Percentiles rank a stretch among this genome's conserved stretches.
Conservation (phyloP, 2,888 invertebrate genomes). For the Kuschelorhynchus macadamiae region DNA sequence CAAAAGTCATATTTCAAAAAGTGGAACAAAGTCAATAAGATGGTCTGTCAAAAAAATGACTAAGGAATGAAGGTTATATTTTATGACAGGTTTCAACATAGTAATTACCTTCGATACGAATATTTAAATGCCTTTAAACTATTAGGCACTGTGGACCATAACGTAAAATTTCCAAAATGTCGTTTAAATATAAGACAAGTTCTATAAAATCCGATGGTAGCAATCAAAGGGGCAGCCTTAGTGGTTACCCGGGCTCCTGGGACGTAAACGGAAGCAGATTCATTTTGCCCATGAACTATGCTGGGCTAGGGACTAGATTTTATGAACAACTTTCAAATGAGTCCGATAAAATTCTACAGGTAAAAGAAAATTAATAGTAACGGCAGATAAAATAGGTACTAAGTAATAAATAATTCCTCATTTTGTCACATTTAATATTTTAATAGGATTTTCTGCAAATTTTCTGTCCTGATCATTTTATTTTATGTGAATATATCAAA, state of each 20-base stretch:
- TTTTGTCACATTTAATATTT: too few relatives aligned
- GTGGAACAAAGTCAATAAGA: too few relatives aligned
- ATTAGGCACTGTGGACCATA: not conserved
- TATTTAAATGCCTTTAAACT: too few relatives aligned
- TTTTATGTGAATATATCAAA: too few relatives aligned
- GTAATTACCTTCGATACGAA: too few relatives aligned
- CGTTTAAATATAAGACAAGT: conserved; percentile 3
- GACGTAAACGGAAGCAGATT: conserved; percentile 41
- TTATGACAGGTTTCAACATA: conserved; percentile 1
- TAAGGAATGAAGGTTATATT: not conserved
- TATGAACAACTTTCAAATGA: conserved; percentile 54
- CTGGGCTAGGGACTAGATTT: conserved; percentile 59
- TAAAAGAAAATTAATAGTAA: too few relatives aligned
- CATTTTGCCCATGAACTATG: conserved; percentile 47
- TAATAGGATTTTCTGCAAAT: not conserved
- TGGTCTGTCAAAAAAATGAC: too few relatives aligned
- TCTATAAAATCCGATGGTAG: conserved; percentile 15
- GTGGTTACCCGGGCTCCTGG: not conserved
- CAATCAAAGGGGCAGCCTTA: not conserved
- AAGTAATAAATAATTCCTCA: too few relatives aligned
- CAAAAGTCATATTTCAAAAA: too few relatives aligned
- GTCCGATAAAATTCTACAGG: conserved; percentile 61
- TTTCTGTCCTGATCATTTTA: too few relatives aligned
- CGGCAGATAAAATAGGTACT: too few relatives aligned
- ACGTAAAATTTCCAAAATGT: not conserved